These are phyloP conservation scores for Stictocephala bisonia DNA, from an alignment of 2,888 invertebrate genomes.

Conservation along the genomic window DNA sequence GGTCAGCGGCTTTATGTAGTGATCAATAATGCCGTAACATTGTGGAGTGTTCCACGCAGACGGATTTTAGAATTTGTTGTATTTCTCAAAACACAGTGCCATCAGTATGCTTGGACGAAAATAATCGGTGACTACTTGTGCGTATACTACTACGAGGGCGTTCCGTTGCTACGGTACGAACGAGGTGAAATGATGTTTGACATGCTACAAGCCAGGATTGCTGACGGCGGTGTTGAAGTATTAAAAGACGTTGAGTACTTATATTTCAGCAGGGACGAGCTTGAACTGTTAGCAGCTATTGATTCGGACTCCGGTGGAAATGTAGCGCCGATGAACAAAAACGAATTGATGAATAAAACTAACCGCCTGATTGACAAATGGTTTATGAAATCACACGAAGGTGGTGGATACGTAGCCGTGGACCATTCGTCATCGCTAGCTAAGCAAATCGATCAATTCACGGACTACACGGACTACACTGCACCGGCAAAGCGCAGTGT, in stretches of 20 bases:
- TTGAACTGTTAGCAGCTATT: too few relatives aligned
- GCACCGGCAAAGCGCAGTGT: constrained; percentile 15
- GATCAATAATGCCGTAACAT: neutral
- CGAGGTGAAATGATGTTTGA: neutral
- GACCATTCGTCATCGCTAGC: neutral
- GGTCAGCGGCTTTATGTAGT: neutral
- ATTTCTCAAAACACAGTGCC: neutral
- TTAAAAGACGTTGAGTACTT: neutral
- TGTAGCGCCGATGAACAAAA: neutral
- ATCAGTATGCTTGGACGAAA: neutral
- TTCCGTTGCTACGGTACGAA: neutral
- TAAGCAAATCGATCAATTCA: neutral
- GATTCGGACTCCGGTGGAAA: neutral
- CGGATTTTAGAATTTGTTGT: neutral
- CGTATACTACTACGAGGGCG: constrained; percentile 5
- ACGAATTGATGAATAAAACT: too few relatives aligned
- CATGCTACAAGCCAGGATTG: neutral
- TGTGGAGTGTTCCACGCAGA: neutral
- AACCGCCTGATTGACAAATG: neutral
- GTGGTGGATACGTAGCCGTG: neutral
- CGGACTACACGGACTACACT: constrained; percentile 11
- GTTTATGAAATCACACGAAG: neutral
- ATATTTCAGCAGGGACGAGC: too few relatives aligned
- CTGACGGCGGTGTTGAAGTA: neutral
- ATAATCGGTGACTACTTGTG: neutral